Percentiles rank a stretch among this genome's conserved stretches.
These are phyloP conservation scores for Cerceris ruficornis DNA, from an alignment of 2,888 invertebrate genomes.

Conservation along the genomic window DNA sequence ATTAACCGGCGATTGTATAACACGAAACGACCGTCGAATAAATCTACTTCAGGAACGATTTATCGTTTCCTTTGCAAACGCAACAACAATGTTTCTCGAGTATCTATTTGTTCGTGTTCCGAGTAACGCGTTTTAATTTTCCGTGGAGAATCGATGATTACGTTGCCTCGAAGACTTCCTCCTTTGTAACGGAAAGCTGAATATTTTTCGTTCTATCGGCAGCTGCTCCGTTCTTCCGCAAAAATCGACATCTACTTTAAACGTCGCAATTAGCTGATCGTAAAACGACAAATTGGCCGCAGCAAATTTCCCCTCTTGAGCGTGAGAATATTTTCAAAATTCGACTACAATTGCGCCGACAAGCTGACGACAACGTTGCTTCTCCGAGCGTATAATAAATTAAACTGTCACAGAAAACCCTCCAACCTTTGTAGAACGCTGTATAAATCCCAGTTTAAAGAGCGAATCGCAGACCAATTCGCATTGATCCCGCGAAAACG, in stretches of 20 bases:
- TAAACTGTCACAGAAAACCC: no score
- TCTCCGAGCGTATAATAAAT: no score
- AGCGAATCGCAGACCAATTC: slow-evolving; percentile 41
- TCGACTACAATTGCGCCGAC: no score
- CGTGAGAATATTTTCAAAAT: no score
- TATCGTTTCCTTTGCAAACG: background rate
- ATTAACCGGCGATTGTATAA: background rate
- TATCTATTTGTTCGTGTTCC: background rate
- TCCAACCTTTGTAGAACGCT: no score
- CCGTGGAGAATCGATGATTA: background rate
- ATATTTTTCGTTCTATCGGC: background rate
- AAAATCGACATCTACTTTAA: slow-evolving; percentile 1
- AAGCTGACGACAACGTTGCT: no score
- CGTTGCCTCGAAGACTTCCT: background rate
- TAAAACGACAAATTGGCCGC: background rate
- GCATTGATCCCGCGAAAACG: slow-evolving; percentile 21
- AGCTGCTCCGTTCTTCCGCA: background rate
- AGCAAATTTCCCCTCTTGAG: background rate
- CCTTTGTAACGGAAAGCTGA: background rate
- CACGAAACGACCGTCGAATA: background rate
- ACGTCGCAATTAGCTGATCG: slow-evolving; percentile 17
- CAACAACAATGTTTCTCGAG: background rate
- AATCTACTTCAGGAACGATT: background rate
- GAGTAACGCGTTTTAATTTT: background rate
- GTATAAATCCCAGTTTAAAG: no score